Percentiles rank a stretch among this genome's conserved stretches.
phyloP scores from a whole-genome alignment of 2,888 invertebrate species.

The Chrysolina oricalcia region DNA sequence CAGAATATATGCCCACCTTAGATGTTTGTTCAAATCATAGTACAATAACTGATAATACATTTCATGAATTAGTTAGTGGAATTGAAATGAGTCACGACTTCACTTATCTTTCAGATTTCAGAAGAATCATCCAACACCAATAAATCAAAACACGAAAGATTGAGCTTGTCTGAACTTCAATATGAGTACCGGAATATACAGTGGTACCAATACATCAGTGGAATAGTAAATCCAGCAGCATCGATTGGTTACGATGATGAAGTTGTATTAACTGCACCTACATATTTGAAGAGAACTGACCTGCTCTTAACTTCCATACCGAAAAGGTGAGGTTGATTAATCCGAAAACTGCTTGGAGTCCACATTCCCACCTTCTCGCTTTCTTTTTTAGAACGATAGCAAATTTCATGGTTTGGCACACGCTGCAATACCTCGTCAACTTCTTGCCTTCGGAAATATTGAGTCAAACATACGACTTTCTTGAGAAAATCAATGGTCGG shows the following conservation, averaged over 20 bases:
- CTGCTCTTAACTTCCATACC: slow-evolving; percentile 61
- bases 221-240: slow-evolving; percentile 60
- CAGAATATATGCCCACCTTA: no score
- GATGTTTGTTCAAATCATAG: no score
- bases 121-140: slow-evolving; percentile 56
- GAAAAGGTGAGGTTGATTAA: slow-evolving; percentile 64
- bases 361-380: not conserved
- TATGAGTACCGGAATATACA: slow-evolving; percentile 69
- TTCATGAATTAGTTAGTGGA: no score
- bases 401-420: slow-evolving; percentile 67
- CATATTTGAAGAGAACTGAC: slow-evolving; percentile 63
- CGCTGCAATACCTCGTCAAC: slow-evolving; percentile 62
- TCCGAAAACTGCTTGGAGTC: not conserved
- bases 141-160: slow-evolving; percentile 51
- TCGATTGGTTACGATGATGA: slow-evolving; percentile 64
- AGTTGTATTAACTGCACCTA: slow-evolving; percentile 62
- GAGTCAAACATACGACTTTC: slow-evolving; percentile 60
- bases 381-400: slow-evolving; percentile 62
- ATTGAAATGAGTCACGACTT: not conserved
- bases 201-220: slow-evolving; percentile 67
- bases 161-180: slow-evolving; percentile 71
- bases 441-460: slow-evolving; percentile 63
- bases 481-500: slow-evolving; percentile 58
- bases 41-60: no score
- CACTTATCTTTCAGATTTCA: slow-evolving; percentile 57